Base-by-base conservation (phyloP, 2,888 invertebrate genomes). In the Philereme transversata region DNA sequence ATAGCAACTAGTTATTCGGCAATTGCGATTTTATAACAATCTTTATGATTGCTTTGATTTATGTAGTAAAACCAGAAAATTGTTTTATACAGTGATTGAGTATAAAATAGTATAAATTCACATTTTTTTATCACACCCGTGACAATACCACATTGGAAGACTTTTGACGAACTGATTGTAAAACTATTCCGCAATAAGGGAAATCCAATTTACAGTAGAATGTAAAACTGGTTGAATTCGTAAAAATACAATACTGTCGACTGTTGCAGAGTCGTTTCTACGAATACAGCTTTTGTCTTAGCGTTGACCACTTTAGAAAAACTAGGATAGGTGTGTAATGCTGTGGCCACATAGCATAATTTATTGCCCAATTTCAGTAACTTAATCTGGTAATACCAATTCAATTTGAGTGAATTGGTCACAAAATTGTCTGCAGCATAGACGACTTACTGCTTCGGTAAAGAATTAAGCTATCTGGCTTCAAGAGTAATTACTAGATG, bases 201-300 rank as follows among this genome's bases (percentile, higher is more conserved):
- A 71, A 63, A 77, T 79, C 75, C 83, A 84, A 84, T 85, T 85
- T 84, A 82, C 74, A 67, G 82, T 84, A 84, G 84, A 75, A 64
- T 67, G 64, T 57, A 52, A 52, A 68, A 65, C 62, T 74, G 67
- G 61, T 45, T 60, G 47, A 56, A 69, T 69, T 69, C 64, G 69
- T 72, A 68, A 67, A 64, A 62, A 55, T 45, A 60, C 36, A 4
- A 11, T 45, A n/a, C n/a, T 22, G 22, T 33, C 36, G 10, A 38
- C 40, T 40, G 22, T 22, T 38, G 8, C 8, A 9, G 47, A 61
- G 55, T 67, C 41, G 52, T 56, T 52, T 50, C 35, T 70, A 70
- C 72, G 60, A 71, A 61, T 69, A 60, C 68, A 66, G 66, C 58
- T 61, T 54, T 51, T 64, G 65, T 64, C 43, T 60, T 73, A 74